Base-by-base conservation (phyloP, 2,113 vertebrate species). In the Gyps fulvus region DNA sequence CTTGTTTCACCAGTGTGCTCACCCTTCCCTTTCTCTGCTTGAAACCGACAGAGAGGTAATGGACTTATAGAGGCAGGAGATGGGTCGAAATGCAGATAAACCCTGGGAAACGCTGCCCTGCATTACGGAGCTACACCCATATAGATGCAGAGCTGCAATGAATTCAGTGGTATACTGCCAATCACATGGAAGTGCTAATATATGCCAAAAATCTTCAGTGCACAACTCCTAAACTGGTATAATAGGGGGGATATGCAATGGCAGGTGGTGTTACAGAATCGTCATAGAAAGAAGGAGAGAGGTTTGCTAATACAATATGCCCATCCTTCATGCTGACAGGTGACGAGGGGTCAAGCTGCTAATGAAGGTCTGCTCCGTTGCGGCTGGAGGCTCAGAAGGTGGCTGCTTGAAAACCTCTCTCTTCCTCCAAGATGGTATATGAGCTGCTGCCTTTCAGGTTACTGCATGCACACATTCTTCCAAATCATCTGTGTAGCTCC, bases 181-280 rank as follows among this genome's bases (percentile, higher is more conserved):
- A 96, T 97, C 96, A 97, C 78, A 88, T 5, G 62, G 82, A 95
- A 94, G 96, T 96, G 95, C 88, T 96, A 94, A 96, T 96, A 87
- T 95, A 95, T 97, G 95, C 96, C 96, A 97, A 97, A 97, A 96
- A 95, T 91, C 89, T 78, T 96, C 93, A 91, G 87, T 70, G 89
- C 95, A 83, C 93, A 91, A 94, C 93, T 97, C 95, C 93, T 97
- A 95, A 96, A 96, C 93, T 88, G 94, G 97, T 95, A 95, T 88
- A 96, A 97, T 94, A 87, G 93, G 78, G 78, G 82, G 93, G 85
- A 76, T 91, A 93, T 73, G 97, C 91, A 77, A 77, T 97, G 93
- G 97, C 95, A 97, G 97, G 95, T 97, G 97, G 96, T 92, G 96
- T 94, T 96, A 87, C 2, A 93, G 82, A 96, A 95, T 89, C 16